phyloP scores from a whole-genome alignment of 1,140 invertebrate species.

The Calycopis cecrops region DNA sequence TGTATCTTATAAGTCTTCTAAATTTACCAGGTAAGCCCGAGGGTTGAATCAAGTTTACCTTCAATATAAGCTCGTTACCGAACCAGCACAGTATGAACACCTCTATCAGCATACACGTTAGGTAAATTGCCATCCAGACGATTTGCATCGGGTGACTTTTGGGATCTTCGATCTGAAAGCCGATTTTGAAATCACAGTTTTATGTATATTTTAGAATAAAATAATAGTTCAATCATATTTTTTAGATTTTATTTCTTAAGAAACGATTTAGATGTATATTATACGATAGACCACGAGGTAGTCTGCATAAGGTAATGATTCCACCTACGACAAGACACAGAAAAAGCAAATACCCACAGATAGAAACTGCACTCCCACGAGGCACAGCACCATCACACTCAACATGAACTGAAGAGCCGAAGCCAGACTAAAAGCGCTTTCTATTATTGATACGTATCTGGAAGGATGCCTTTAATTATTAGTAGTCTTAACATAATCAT shows the following conservation, averaged over 20 bases:
- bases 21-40: background rate
- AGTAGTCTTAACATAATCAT: constrained; percentile 1
- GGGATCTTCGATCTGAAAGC: constrained; percentile 60
- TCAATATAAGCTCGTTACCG: constrained; percentile 66
- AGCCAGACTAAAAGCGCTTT: constrained; percentile 65
- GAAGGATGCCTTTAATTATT: constrained; percentile 26
- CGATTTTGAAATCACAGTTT: constrained; percentile 4
- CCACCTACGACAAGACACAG: background rate
- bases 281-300: too few relatives aligned
- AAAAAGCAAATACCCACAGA: constrained; percentile 40
- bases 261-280: too few relatives aligned
- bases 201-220: background rate
- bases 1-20: too few relatives aligned
- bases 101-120: constrained; percentile 69
- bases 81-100: constrained; percentile 72
- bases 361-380: constrained; percentile 65
- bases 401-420: constrained; percentile 69
- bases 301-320: too few relatives aligned
- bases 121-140: constrained; percentile 66
- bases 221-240: too few relatives aligned
- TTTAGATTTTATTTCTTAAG: too few relatives aligned
- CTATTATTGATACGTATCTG: constrained; percentile 68
- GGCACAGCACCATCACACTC: constrained; percentile 67
- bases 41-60: constrained; percentile 34
- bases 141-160: constrained; percentile 63